Evolutionary conservation across 2,113 vertebrate genomes (phyloP).

Genomic region (Cariama cristata): DNA sequence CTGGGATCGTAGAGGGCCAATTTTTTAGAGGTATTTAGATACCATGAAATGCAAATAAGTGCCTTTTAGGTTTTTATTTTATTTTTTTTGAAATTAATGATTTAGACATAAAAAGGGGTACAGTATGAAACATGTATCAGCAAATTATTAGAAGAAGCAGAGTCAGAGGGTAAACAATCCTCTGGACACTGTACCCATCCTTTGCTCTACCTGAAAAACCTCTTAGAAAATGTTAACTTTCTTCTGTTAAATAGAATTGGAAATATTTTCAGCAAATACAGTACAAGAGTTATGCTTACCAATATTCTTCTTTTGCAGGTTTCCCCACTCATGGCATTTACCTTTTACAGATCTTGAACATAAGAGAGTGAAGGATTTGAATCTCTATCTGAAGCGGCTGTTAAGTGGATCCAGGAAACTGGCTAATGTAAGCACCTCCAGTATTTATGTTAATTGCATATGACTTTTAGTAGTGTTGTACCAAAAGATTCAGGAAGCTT

Average conservation of each 20-base stretch:
- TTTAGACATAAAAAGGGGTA: not conserved
- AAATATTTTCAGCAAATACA: not conserved
- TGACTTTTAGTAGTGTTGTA: not conserved
- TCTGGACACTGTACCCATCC: not conserved
- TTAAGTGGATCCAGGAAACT: slow-evolving; percentile 74
- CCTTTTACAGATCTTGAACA: slow-evolving; percentile 72
- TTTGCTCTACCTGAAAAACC: not conserved
- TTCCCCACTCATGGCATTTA: slow-evolving; percentile 80
- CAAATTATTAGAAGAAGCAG: not conserved
- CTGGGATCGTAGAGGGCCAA: not conserved
- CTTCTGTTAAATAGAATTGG: not conserved
- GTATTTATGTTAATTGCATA: not conserved
- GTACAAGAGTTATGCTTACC: not conserved
- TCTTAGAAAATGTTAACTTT: not conserved
- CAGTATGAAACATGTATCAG: not conserved
- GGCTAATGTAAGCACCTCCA: slow-evolving; percentile 54
- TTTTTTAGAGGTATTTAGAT: not conserved
- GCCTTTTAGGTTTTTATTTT: not conserved
- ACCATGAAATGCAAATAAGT: not conserved
- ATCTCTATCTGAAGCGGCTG: slow-evolving; percentile 83
- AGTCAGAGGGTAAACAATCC: not conserved
- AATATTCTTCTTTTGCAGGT: slow-evolving; percentile 72
- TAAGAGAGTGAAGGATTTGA: slow-evolving; percentile 80
- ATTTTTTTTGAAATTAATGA: not conserved
- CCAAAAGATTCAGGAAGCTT: not conserved